Evolutionary conservation across 2,113 vertebrate species (phyloP), one percentile per base, ranked within the genome.

Genomic region (Polypterus bichir): DNA sequence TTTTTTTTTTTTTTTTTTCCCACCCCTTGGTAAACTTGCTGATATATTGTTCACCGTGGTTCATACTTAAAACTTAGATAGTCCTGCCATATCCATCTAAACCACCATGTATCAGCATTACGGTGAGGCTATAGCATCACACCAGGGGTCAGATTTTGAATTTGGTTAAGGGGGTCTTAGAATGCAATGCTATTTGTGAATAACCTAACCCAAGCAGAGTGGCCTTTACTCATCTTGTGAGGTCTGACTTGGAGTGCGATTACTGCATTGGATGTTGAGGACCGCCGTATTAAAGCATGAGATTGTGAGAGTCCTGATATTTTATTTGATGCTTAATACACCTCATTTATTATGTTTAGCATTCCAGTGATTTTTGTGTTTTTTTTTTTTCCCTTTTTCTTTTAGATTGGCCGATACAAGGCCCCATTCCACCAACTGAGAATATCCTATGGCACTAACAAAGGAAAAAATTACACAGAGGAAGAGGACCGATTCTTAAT

Each of bases 381-480:
- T 27, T 27, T 58, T 59, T 27, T 56, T 51, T 59, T 1, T 54
- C 46, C 66, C 44, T 65, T 27, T 73, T 66, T 70, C 71, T 57
- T 53, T 64, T 71, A 99, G 96, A 99, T 99, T 64, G 96, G 94
- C 59, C 90, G 96, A 64, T 99, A 98, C 71, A 97, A 97, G 87
- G 96, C 96, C 62, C 92, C 94, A 48, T 99, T 99, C 77, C 94
- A 99, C 76, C 96, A 99, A 69, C 81, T 99, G 52, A 89, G 94
- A 64, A 98, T 99, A 84, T 97, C 96, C 0, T 99, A 98, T 4
- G 94, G 96, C 64, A 99, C 96, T 69, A 99, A 99, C 79, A 99
- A 99, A 78, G 96, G 96, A 11, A 98, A 99, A 74, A 99, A 99
- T 76, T 99, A 99, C 70, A 98, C 96, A 0, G 96, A 99, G 75